Base-by-base conservation (phyloP, 2,797 vertebrate species). In the Sebastes melanostomus region DNA sequence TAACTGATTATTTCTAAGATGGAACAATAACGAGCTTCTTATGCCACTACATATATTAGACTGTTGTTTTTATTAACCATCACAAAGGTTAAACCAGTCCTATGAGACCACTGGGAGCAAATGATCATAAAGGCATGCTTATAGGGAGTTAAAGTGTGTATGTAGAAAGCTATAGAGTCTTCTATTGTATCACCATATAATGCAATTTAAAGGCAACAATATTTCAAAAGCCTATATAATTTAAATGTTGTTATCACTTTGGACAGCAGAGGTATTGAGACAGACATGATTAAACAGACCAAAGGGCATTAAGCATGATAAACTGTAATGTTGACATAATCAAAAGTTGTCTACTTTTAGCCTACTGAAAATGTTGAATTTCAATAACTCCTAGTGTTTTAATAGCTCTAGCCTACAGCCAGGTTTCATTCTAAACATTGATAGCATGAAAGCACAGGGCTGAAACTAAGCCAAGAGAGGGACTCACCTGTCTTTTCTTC, bases 401-500 rank as follows among this genome's bases (percentile, higher is more conserved):
- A 25, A 11, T 12, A 27, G 32, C 13, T 14, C 13, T 3, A 16
- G 6, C 13, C 4, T 30, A 14, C 5, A 63, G 18, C 1, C 6
- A 22, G 4, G 2, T 18, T 54, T 22, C 2, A 36, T 36, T 36
- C 9, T 25, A 46, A 38, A 54, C 14, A 25, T 9, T 32, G 16
- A 18, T 10, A 36, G 6, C 30, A 55, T 36, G 3, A 25, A 30
- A 58, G 7, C 13, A 20, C 18, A 14, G 9, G 3, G 7, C 27
- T 80, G 11, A 60, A 67, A n/a, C 8, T 4, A 24, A 9, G 61
- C 22, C 8, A 20, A 30, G 16, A 68, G n/a, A 67, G 30, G n/a
- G 78, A 82, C 91, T 93, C 88, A 94, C 92, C 92, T 93, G 87
- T 84, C 2, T 55, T 66, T 27, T 22, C 79, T 59, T 25, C 56